Evolutionary conservation across 2,888 invertebrate species (phyloP).

Genomic region (Emmelina monodactyla): DNA sequence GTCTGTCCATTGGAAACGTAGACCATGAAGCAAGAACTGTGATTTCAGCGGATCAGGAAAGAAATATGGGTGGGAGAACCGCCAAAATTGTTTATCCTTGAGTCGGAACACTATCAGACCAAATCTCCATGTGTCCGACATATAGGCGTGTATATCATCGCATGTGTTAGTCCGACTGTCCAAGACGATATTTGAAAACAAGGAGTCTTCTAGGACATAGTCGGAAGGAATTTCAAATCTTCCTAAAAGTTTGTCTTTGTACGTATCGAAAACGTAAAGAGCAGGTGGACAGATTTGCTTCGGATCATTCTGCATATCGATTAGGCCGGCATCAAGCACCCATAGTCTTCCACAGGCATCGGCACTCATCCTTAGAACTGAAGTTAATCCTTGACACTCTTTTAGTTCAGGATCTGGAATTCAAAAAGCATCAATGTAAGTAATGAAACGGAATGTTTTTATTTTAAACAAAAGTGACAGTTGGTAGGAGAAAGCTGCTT

Average conservation of each 20-base stretch:
- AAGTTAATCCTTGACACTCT: conserved; percentile 74
- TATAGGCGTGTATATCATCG: conserved; percentile 70
- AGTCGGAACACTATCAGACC: conserved; percentile 70
- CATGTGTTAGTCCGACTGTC: conserved; percentile 69
- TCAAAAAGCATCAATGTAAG: background rate
- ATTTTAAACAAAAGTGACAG: background rate
- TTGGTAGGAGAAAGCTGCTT: conserved; percentile 16
- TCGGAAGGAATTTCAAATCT: conserved; percentile 71
- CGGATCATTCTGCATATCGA: conserved; percentile 70
- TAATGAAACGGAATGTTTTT: background rate
- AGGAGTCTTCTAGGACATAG: conserved; percentile 71
- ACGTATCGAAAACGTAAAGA: conserved; percentile 75
- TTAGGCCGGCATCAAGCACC: conserved; percentile 82
- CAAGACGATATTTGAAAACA: conserved; percentile 73
- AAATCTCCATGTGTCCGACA: conserved; percentile 76
- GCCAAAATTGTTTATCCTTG: conserved; percentile 66
- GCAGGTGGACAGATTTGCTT: conserved; percentile 77
- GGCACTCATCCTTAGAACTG: conserved; percentile 77
- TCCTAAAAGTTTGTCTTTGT: conserved; percentile 68
- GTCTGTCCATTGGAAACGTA: conserved; percentile 84
- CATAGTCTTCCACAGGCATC: conserved; percentile 81
- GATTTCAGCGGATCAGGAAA: conserved; percentile 78
- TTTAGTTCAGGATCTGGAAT: conserved; percentile 18
- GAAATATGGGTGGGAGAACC: conserved; percentile 72
- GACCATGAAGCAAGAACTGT: conserved; percentile 75